phyloP scores from a whole-genome alignment of 1,140 invertebrate species.

The Zaprionus ghesquierei region DNA sequence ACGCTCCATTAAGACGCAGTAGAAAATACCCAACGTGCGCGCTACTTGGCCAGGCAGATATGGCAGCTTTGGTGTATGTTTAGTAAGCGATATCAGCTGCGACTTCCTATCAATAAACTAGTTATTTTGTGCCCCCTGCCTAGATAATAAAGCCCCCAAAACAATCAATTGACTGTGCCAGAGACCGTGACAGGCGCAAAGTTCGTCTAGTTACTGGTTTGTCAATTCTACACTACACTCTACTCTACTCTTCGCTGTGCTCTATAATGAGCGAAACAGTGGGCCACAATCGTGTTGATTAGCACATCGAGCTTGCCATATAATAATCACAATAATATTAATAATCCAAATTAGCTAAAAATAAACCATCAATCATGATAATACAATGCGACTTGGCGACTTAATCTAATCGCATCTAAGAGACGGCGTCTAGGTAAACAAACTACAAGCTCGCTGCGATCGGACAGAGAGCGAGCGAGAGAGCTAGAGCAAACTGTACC shows the following conservation, averaged over 20 bases:
- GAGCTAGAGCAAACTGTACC: background rate
- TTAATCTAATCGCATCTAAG: conserved; percentile 70
- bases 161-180: conserved; percentile 22
- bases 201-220: conserved; percentile 40
- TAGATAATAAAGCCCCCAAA: conserved; percentile 44
- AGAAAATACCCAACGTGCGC: background rate
- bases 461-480: background rate
- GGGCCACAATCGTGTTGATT: conserved; percentile 33
- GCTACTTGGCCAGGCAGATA: background rate
- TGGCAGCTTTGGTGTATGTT: too few species aligned
- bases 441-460: conserved; percentile 32
- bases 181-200: conserved; percentile 28
- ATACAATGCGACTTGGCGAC: conserved; percentile 37
- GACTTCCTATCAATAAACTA: conserved; percentile 46
- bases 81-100: conserved; percentile 13
- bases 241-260: too few species aligned
- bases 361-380: conserved; percentile 74
- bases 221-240: conserved; percentile 2
- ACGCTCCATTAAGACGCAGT: conserved; percentile 11
- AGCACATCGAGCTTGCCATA: conserved; percentile 45
- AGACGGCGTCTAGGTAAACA: conserved; percentile 74
- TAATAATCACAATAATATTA: conserved; percentile 55
- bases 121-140: conserved; percentile 23
- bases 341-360: conserved; percentile 72
- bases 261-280: background rate